Percentiles rank a stretch among this genome's conserved stretches.
Evolutionary conservation across 2,113 vertebrate genomes (phyloP).

Genomic region (Girardinichthys multiradiatus): DNA sequence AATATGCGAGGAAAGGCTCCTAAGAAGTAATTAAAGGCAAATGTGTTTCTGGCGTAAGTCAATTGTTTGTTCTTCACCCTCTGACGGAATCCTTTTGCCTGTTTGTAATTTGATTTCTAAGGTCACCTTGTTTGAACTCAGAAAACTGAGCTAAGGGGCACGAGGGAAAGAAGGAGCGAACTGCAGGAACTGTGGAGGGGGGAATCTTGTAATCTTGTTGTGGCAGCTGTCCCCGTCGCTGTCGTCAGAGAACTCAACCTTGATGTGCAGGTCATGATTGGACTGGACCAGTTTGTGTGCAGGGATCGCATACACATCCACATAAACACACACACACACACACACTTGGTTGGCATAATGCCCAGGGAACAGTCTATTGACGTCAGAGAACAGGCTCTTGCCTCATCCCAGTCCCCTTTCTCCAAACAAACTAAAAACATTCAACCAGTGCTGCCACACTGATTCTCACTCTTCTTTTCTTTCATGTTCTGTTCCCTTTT

Average conservation of each 20-base stretch:
- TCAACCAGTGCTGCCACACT: constrained; percentile 44
- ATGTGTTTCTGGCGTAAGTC: neutral
- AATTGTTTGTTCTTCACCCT: constrained; percentile 20
- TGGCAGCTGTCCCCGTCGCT: constrained; percentile 66
- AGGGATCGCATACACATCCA: constrained; percentile 37
- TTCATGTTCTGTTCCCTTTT: constrained; percentile 35
- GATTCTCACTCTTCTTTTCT: constrained; percentile 34
- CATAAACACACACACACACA: constrained; percentile 36
- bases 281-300: constrained; percentile 55
- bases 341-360: constrained; percentile 71
- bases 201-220: constrained; percentile 51
- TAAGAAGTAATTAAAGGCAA: neutral
- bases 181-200: constrained; percentile 20
- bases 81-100: neutral
- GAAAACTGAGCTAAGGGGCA: constrained; percentile 22
- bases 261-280: constrained; percentile 67
- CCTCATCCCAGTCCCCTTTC: constrained; percentile 82
- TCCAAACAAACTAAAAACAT: constrained; percentile 84
- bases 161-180: neutral
- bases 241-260: constrained; percentile 64
- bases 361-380: constrained; percentile 85
- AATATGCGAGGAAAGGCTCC: neutral
- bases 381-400: constrained; percentile 82
- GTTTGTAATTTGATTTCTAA: constrained; percentile 1
- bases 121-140: constrained; percentile 9